These are phyloP conservation scores for Lepeophtheirus nordmannii DNA, from an alignment of 2,888 invertebrate species.

Conservation along the genomic window DNA sequence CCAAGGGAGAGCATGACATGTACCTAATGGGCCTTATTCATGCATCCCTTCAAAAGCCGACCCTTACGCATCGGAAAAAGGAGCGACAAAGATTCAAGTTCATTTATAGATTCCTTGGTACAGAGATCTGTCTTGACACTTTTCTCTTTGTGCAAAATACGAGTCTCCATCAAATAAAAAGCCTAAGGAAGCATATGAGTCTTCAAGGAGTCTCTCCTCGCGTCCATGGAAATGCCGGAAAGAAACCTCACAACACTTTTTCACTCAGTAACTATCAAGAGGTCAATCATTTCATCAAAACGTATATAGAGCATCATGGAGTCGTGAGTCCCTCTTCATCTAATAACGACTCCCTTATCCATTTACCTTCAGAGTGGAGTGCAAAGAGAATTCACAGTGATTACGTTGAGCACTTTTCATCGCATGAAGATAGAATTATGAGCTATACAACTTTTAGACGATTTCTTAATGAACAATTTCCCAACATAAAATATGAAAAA, in stretches of 20 bases:
- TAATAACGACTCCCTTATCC: slow-evolving; percentile 19
- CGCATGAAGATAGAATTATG: slow-evolving; percentile 55
- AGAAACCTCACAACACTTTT: slow-evolving; percentile 63
- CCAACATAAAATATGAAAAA: slow-evolving; percentile 50
- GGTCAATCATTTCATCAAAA: slow-evolving; percentile 57
- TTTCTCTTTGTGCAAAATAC: slow-evolving; percentile 63
- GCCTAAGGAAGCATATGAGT: slow-evolving; percentile 60
- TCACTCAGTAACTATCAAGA: slow-evolving; percentile 60
- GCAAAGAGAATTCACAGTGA: slow-evolving; percentile 56
- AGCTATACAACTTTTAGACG: slow-evolving; percentile 63
- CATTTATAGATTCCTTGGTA: slow-evolving; percentile 59
- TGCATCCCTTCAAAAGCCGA: slow-evolving; percentile 56
- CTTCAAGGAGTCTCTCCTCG: slow-evolving; percentile 60
- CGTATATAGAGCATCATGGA: slow-evolving; percentile 41
- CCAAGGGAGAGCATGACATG: slow-evolving; percentile 67
- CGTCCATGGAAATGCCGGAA: slow-evolving; percentile 61
- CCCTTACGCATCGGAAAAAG: slow-evolving; percentile 53
- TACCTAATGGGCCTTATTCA: slow-evolving; percentile 69
- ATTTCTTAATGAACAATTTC: slow-evolving; percentile 65
- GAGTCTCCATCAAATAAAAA: slow-evolving; percentile 58
- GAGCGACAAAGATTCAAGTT: slow-evolving; percentile 48
- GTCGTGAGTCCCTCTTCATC: slow-evolving; percentile 17
- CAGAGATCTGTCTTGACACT: slow-evolving; percentile 58
- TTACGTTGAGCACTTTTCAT: slow-evolving; percentile 48
- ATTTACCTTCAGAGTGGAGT: slow-evolving; percentile 42